These are phyloP conservation scores for Trogon surrucura DNA, from an alignment of 2,113 vertebrate species.

Conservation along the genomic window DNA sequence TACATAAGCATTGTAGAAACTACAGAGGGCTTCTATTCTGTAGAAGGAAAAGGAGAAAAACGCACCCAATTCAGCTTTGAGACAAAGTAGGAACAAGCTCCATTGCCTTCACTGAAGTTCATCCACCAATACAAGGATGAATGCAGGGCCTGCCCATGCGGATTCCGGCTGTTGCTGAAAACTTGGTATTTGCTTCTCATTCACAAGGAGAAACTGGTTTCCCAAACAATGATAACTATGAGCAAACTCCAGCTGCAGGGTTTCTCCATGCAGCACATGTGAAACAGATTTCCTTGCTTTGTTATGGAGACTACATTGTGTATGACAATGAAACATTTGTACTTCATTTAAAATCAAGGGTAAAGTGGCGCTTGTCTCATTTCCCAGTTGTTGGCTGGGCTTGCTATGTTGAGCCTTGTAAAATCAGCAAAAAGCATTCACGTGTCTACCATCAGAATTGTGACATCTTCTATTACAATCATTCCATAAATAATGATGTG, in stretches of 20 bases:
- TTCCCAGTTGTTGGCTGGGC: not conserved
- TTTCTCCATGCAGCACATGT: not conserved
- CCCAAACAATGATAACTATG: not conserved
- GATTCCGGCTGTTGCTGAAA: not conserved
- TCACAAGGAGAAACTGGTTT: not conserved
- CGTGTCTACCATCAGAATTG: not conserved
- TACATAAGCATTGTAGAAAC: conserved; percentile 75
- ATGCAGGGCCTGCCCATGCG: not conserved
- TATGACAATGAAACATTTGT: conserved; percentile 49
- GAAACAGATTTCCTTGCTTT: conserved; percentile 51
- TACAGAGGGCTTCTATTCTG: conserved; percentile 68
- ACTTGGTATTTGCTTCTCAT: not conserved
- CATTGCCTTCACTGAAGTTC: not conserved
- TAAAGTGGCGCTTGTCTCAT: conserved; percentile 6
- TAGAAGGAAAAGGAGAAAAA: not conserved
- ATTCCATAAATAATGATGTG: not conserved
- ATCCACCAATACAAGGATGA: not conserved
- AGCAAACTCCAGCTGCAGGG: conserved; percentile 5
- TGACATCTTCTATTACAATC: conserved; percentile 34
- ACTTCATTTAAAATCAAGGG: conserved; percentile 44
- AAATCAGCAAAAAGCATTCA: conserved; percentile 54
- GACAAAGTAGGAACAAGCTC: not conserved
- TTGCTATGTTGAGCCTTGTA: conserved; percentile 45
- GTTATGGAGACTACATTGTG: conserved; percentile 23
- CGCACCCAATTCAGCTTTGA: not conserved